phyloP scores from a whole-genome alignment of 2,797 vertebrate genomes.

The Phataginus tricuspis region DNA sequence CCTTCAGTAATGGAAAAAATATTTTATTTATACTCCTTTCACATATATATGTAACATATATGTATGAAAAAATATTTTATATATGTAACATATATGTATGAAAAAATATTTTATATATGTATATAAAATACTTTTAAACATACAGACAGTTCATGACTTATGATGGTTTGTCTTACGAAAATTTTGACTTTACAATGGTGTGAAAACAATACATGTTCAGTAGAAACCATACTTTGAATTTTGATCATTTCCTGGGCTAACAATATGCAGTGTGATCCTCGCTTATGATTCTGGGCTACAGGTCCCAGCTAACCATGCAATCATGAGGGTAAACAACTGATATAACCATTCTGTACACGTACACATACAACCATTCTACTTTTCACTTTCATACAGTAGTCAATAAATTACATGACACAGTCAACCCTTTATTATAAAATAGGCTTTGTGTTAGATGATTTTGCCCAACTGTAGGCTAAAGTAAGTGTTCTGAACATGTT shows the following conservation, averaged over 20 bases:
- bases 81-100: too few species aligned
- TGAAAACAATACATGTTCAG: background rate
- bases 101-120: slow-evolving; percentile 40
- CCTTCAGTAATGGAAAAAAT: slow-evolving; percentile 4
- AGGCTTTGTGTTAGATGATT: background rate
- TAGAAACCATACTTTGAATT: background rate
- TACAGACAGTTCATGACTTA: background rate
- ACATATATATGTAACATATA: background rate
- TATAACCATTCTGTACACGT: background rate
- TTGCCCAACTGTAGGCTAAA: background rate
- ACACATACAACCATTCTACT: background rate
- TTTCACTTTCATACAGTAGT: background rate
- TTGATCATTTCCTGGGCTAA: background rate
- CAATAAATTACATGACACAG: background rate
- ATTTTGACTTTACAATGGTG: background rate
- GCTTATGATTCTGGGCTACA: background rate
- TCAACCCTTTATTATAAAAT: background rate
- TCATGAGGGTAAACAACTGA: background rate
- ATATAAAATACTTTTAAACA: background rate
- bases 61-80: too few species aligned
- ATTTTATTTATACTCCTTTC: slow-evolving; percentile 10
- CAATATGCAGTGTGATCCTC: background rate
- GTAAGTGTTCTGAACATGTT: background rate
- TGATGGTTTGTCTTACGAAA: background rate
- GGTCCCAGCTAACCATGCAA: background rate